Evolutionary conservation across 2,888 invertebrate species (phyloP).

Genomic region (Ichneumon xanthorius): DNA sequence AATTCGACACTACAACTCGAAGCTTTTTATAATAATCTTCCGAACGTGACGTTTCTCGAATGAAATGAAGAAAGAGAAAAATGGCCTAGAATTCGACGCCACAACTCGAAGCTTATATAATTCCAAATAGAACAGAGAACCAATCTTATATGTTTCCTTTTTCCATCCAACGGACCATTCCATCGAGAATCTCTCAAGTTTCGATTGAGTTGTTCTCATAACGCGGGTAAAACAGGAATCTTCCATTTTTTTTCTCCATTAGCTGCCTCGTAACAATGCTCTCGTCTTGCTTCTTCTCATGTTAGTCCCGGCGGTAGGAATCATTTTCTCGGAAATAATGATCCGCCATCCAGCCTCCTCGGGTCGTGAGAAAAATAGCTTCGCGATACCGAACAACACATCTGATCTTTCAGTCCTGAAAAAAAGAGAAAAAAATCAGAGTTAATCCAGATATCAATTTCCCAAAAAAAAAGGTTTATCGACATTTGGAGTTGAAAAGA

Average conservation of each 20-base stretch:
- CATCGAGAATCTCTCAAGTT: neutral
- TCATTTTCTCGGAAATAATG: constrained; percentile 4
- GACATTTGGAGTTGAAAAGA: neutral
- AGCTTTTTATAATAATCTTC: neutral
- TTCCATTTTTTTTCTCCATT: neutral
- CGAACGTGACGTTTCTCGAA: neutral
- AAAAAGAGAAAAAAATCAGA: neutral
- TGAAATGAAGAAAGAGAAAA: neutral
- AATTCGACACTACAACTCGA: neutral
- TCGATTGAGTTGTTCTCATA: neutral
- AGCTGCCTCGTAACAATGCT: neutral
- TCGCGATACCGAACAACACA: neutral
- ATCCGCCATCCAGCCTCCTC: neutral
- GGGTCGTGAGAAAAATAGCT: neutral
- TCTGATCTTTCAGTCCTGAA: neutral
- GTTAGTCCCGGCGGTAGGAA: neutral
- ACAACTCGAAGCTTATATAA: neutral
- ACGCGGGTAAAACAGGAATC: neutral
- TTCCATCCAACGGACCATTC: neutral
- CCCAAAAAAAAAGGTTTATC: neutral
- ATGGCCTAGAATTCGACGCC: neutral
- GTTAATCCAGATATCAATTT: neutral
- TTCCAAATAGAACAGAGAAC: neutral
- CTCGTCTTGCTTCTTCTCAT: constrained; percentile 27
- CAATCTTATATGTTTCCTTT: neutral